A percentile compares a stretch with the other conserved stretches of the same genome.
These are phyloP conservation scores for Pyrrhura leucotis DNA, from an alignment of 2,797 vertebrate species.

Conservation along the genomic window DNA sequence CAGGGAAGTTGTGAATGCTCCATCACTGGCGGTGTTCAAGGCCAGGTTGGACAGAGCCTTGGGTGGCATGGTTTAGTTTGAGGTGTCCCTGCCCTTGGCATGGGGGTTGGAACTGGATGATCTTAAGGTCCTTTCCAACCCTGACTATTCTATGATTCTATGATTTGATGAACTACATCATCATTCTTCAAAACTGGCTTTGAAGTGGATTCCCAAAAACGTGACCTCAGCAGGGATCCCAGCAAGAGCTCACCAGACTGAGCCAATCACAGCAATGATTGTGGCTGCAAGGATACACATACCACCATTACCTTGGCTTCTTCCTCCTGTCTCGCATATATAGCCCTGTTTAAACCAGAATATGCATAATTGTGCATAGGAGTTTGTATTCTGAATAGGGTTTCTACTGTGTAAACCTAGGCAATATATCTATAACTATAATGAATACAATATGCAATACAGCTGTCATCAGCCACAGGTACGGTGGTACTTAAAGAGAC, in stretches of 20 bases:
- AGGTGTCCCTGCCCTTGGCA: no score
- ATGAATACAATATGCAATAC: neutral
- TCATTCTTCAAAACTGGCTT: neutral
- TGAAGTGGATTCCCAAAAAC: neutral
- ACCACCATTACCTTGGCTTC: neutral
- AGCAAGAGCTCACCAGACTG: neutral
- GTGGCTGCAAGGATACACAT: rapidly evolving
- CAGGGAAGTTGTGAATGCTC: no score
- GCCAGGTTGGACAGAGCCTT: no score
- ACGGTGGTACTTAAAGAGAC: neutral
- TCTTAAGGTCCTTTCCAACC: no score
- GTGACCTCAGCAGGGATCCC: neutral
- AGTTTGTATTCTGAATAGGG: neutral
- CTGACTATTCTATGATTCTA: no score
- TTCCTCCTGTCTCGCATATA: neutral
- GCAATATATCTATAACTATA: neutral
- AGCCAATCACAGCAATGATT: neutral
- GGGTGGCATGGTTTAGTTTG: no score
- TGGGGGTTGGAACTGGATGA: no score
- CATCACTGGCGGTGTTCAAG: no score
- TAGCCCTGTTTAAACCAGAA: neutral
- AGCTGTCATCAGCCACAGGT: neutral
- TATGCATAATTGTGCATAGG: no score
- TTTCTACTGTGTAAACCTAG: neutral
- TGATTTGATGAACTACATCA: neutral